Conservation (phyloP, 2,888 invertebrate genomes). For the Eurytoma californica region DNA sequence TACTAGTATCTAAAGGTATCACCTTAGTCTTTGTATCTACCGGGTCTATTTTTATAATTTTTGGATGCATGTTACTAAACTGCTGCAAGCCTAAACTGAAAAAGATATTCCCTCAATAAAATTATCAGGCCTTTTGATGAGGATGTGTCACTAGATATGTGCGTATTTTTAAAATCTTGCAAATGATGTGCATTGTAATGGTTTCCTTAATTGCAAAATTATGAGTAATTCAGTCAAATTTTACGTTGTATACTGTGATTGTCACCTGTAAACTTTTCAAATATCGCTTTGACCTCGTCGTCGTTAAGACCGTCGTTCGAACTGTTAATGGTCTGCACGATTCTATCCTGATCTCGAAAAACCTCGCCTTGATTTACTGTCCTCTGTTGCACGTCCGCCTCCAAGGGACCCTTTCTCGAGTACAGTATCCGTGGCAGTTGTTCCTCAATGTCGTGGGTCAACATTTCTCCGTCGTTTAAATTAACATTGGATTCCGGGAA, state of each 20-base stretch:
- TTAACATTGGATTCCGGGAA: neutral
- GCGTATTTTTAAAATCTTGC: no score
- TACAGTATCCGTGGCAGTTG: slow-evolving; percentile 22
- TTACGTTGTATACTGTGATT: no score
- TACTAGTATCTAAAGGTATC: neutral
- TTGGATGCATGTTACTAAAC: neutral
- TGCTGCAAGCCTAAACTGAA: slow-evolving; percentile 25
- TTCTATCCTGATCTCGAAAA: neutral
- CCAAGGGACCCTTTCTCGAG: neutral
- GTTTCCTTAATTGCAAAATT: neutral
- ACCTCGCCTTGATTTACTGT: neutral
- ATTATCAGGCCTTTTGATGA: neutral
- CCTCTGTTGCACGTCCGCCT: no score
- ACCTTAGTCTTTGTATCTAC: neutral
- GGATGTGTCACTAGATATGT: no score
- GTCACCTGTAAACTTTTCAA: no score
- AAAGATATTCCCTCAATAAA: neutral
- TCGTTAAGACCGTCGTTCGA: no score
- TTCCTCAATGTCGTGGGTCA: neutral
- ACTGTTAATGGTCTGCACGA: no score
- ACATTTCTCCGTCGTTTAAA: neutral
- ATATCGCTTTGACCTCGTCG: no score
- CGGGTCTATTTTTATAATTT: slow-evolving; percentile 15
- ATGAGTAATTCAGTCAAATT: no score
- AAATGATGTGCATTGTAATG: no score